Evolutionary conservation across 1,140 invertebrate genomes (phyloP).

Genomic region (Chlorops oryzae): DNA sequence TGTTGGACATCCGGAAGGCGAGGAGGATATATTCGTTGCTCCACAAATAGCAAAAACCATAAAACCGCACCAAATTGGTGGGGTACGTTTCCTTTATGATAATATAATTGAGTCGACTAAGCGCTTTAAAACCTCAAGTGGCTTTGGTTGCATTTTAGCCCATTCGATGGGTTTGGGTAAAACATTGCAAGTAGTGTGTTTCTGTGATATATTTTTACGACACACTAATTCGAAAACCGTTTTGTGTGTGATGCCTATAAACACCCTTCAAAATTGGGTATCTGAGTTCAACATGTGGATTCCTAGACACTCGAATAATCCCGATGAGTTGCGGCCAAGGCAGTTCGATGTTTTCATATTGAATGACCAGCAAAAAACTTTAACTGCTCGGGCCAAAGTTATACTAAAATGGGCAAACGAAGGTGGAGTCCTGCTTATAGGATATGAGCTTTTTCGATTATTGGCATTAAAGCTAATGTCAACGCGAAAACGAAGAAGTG

Average conservation of each 20-base stretch:
- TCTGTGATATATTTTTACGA: slow-evolving; percentile 91
- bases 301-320: slow-evolving; percentile 54
- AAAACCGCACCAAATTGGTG: slow-evolving; percentile 97
- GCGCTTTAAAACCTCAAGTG: slow-evolving; percentile 79
- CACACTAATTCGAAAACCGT: slow-evolving; percentile 84
- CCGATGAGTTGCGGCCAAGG: slow-evolving; percentile 57
- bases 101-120: slow-evolving; percentile 91
- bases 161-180: slow-evolving; percentile 99
- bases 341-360: slow-evolving; percentile 84
- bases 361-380: slow-evolving; percentile 91
- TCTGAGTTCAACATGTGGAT: slow-evolving; percentile 97
- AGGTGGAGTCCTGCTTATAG: slow-evolving; percentile 93
- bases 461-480: slow-evolving; percentile 69
- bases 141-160: slow-evolving; percentile 96
- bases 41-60: slow-evolving; percentile 87
- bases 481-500: slow-evolving; percentile 36
- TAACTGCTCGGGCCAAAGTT: slow-evolving; percentile 74
- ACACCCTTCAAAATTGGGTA: slow-evolving; percentile 98
- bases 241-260: slow-evolving; percentile 96
- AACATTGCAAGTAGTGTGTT: slow-evolving; percentile 93
- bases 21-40: slow-evolving; percentile 89
- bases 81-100: slow-evolving; percentile 92
- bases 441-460: slow-evolving; percentile 93
- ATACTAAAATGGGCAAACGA: slow-evolving; percentile 75
- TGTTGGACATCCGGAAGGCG: slow-evolving; percentile 87